Conservation (phyloP, 2,797 vertebrate species). For the Scleropages formosus region DNA sequence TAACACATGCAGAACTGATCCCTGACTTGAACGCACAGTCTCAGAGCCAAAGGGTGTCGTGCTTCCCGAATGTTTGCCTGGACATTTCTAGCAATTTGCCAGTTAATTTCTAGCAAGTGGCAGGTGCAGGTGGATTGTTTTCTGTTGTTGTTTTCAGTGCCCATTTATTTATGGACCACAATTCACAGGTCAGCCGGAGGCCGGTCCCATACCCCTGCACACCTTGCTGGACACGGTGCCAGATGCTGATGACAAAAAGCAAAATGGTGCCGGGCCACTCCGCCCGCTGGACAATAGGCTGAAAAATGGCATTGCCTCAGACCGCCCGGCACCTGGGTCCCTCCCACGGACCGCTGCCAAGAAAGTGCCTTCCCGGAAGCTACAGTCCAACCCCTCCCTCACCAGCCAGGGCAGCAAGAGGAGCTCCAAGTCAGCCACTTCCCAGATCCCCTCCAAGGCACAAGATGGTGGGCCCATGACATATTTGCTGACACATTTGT, state of each 20-base stretch:
- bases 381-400: conserved; percentile 85
- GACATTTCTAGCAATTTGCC: no score
- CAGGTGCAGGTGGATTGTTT: no score
- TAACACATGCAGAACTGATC: no score
- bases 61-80: no score
- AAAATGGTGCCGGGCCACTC: conserved; percentile 66
- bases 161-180: not conserved
- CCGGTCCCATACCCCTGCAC: conserved; percentile 58
- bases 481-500: conserved; percentile 14
- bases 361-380: conserved; percentile 73
- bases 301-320: conserved; percentile 59
- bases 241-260: conserved; percentile 66
- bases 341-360: conserved; percentile 65
- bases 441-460: conserved; percentile 86
- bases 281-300: conserved; percentile 59
- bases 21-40: no score
- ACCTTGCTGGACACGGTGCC: conserved; percentile 60
- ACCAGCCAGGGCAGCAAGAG: conserved; percentile 90
- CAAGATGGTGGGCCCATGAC: conserved; percentile 78
- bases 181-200: conserved; percentile 80
- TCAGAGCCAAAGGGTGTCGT: no score
- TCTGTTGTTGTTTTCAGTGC: no score
- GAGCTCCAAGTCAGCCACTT: conserved; percentile 83
- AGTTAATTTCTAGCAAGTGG: no score
- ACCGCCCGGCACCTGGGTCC: conserved; percentile 61